Base-by-base conservation (phyloP, 2,113 vertebrate genomes). In the Xiphias gladius region DNA sequence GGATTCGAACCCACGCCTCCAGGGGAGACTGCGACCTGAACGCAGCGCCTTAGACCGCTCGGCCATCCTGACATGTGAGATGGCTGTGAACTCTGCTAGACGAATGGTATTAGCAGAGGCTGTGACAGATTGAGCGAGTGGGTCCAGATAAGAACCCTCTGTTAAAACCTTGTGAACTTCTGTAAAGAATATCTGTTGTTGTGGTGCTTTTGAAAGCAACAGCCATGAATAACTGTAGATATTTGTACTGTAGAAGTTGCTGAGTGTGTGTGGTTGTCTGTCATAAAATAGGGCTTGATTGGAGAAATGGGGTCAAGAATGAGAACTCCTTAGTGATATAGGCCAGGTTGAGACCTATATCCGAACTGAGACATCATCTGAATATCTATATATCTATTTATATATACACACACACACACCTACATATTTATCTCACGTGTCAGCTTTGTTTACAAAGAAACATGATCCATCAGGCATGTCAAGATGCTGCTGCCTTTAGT, bases 1-100 rank as follows among this genome's bases (percentile, higher is more conserved):
- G 94, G 93, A 94, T 93, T 95, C 89, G 93, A 94, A 95, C 93
- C 93, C 93, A 92, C 93, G 91, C 94, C 93, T 95, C 91, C 93
- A 94, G 91, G 1, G 92, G 92, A 93, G 92, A 94, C 93, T 94
- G 88, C 92, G 92, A 94, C 93, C 92, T 94, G 93, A 94, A 93
- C 92, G 91, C 87, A 94, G 88, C 91, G 91, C 93, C 91, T 93
- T 92, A 91, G 93, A 94, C 92, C 92, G 93, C 90, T 92, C 92
- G 90, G 93, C 92, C 91, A 94, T 93, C 92, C 92, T 91, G 91
- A 93, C 71, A 24, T 39, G n/a, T n/a, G n/a, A n/a, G n/a, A n/a
- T n/a, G n/a, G n/a, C n/a, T n/a, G n/a, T n/a, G n/a, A n/a, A n/a
- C n/a, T n/a, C n/a, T n/a, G n/a, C n/a, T n/a, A n/a, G n/a, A n/a